Conservation (phyloP, 1,140 invertebrate genomes). For the Pseudomyrmex cubaensis region DNA sequence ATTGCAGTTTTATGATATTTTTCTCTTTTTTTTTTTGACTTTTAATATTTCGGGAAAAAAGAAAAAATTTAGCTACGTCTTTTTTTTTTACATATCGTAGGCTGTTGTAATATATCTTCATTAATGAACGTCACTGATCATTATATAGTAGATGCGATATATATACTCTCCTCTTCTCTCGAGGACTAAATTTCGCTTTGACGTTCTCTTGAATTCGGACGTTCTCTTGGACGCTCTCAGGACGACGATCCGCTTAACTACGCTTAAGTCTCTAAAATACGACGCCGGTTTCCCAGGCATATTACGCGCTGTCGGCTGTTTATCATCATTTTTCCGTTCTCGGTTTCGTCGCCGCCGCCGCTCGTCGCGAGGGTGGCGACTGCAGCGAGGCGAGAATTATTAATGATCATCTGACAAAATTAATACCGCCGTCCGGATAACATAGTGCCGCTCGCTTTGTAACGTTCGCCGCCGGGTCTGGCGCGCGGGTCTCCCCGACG, state of each 20-base stretch:
- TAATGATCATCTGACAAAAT: slow-evolving; percentile 78
- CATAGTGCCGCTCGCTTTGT: slow-evolving; percentile 52
- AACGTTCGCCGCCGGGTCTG: slow-evolving; percentile 31
- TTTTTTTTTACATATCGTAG: too few relatives aligned
- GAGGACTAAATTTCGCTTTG: neutral
- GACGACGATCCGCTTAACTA: neutral
- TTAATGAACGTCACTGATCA: slow-evolving; percentile 10
- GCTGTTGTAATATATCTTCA: neutral
- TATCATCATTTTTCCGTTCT: slow-evolving; percentile 55
- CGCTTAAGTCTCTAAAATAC: slow-evolving; percentile 44
- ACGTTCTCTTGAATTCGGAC: neutral
- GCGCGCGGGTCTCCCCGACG: slow-evolving; percentile 15
- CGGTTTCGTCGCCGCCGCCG: neutral
- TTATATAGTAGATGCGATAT: too few relatives aligned
- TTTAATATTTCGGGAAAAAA: neutral
- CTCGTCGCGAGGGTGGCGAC: neutral
- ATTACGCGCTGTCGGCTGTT: slow-evolving; percentile 39
- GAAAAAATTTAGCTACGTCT: too few relatives aligned
- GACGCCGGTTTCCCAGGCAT: slow-evolving; percentile 38
- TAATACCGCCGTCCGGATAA: slow-evolving; percentile 70
- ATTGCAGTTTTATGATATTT: too few relatives aligned
- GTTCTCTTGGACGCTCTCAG: neutral
- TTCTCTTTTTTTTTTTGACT: too few relatives aligned
- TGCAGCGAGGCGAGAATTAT: slow-evolving; percentile 62
- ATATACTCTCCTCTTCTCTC: too few relatives aligned